Conservation (phyloP, 1,140 invertebrate species). For the Drosophila truncata region DNA sequence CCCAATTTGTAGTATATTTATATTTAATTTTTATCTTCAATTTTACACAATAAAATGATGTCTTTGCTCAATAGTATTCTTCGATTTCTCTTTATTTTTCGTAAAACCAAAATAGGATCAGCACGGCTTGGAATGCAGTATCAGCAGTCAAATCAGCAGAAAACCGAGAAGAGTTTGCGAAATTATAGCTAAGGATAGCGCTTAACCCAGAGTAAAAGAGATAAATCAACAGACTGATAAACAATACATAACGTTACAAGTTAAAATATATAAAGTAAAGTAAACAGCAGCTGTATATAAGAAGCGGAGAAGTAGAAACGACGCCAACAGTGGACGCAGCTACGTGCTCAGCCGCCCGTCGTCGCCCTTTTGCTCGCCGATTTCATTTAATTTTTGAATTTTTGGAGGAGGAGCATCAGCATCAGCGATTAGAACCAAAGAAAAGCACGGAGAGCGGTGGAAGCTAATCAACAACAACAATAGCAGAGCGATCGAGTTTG, state of each 20-base stretch:
- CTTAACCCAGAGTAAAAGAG: constrained; percentile 71
- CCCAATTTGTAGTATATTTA: background rate
- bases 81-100: constrained; percentile 20
- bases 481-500: constrained; percentile 66
- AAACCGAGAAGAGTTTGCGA: constrained; percentile 64
- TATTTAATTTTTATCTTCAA: too few relatives aligned
- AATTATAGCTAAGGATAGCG: constrained; percentile 71
- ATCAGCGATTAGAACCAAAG: constrained; percentile 43
- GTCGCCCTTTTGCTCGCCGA: constrained; percentile 33
- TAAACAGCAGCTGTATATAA: constrained; percentile 79
- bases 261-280: constrained; percentile 75
- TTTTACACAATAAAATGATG: background rate
- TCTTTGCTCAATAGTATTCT: constrained; percentile 27
- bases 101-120: constrained; percentile 60
- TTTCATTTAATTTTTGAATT: constrained; percentile 28
- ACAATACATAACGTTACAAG: constrained; percentile 81
- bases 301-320: constrained; percentile 8
- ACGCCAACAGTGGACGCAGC: constrained; percentile 33
- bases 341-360: constrained; percentile 58
- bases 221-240: constrained; percentile 85
- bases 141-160: constrained; percentile 54
- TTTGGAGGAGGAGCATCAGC: constrained; percentile 31
- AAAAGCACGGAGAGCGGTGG: constrained; percentile 33
- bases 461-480: constrained; percentile 33
- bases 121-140: constrained; percentile 54